Percentiles rank a stretch among this genome's conserved stretches.
phyloP scores from a whole-genome alignment of 2,113 vertebrate genomes.

The Thunnus maccoyii region DNA sequence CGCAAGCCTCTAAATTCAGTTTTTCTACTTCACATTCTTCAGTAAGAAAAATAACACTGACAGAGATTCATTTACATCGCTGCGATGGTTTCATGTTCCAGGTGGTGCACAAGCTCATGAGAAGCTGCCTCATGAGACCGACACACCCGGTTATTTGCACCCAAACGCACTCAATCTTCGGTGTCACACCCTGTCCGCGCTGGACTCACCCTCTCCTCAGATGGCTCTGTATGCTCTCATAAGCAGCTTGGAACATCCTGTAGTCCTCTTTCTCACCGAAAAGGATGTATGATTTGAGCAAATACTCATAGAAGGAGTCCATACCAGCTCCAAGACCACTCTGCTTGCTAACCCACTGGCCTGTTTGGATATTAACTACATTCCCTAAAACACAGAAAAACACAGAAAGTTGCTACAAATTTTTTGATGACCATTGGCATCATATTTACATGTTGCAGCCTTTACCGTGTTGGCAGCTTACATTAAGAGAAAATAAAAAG shows the following conservation, averaged over 20 bases:
- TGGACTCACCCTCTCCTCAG: constrained; percentile 93
- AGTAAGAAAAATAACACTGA: background rate
- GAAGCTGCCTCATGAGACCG: background rate
- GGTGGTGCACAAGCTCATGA: no score
- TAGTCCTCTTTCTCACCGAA: constrained; percentile 97
- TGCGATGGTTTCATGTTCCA: background rate
- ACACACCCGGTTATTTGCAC: background rate
- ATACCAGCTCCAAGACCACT: constrained; percentile 97
- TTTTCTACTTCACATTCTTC: constrained; percentile 1
- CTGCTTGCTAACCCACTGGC: constrained; percentile 96
- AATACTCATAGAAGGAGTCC: constrained; percentile 98
- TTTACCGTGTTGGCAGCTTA: background rate
- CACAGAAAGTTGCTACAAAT: background rate
- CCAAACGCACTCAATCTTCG: background rate
- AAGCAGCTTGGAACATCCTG: constrained; percentile 94
- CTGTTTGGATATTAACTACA: constrained; percentile 98
- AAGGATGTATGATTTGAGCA: constrained; percentile 97
- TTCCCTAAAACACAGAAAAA: constrained; percentile 86
- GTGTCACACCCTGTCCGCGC: background rate
- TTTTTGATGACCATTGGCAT: background rate
- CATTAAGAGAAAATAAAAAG: constrained; percentile 21
- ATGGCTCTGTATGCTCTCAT: constrained; percentile 94
- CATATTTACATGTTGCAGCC: background rate
- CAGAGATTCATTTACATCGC: background rate
- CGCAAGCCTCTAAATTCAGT: constrained; percentile 4